Evolutionary conservation across 1,140 invertebrate genomes (phyloP), one percentile per base, ranked within the genome.

Genomic region (Chionoecetes opilio): DNA sequence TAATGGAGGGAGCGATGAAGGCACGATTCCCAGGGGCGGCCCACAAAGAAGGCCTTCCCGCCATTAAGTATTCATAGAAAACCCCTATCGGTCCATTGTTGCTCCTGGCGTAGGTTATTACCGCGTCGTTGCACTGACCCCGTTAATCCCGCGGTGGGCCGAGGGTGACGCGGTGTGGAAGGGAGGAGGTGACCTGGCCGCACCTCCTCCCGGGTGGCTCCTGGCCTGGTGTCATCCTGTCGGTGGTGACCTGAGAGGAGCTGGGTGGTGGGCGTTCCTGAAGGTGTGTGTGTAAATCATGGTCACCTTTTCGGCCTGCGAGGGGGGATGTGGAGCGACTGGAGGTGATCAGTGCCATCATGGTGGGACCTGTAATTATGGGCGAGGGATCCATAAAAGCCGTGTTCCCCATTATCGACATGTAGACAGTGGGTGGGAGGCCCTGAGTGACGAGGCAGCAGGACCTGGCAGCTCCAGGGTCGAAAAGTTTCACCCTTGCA

Each of bases 41-140:
- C 41, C 89, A 91, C 41, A 63, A 53, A 91, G 89, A 75, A 35
- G 38, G n/a, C 41, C 53, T 32, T 29, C 46, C 89, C 89, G 17
- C 53, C 53, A 91, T 91, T 91, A 41, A 63, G 89, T 91, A 91
- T 91, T 91, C 89, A 91, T 91, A 91, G 89, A 63, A 91, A 91
- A 91, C 38, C 41, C 89, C 38, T 63, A 37, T 91, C 38, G 35
- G 14, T 32, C 89, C 89, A 53, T 91, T 91, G 89, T 91, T 53
- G 89, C 41, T 91, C 41, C 38, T 63, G 89, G 89, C 63, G 63
- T n/a, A 75, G 63, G 63, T 75, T 75, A 75, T 75, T 75, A 75
- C 63, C 63, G 63, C 63, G 63, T 75, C 21, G 63, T 26, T 75
- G 63, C 63, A 75, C 63, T 75, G 63, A 75, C 63, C 63, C 63